phyloP scores from a whole-genome alignment of 2,797 vertebrate genomes.

The Anableps anableps region DNA sequence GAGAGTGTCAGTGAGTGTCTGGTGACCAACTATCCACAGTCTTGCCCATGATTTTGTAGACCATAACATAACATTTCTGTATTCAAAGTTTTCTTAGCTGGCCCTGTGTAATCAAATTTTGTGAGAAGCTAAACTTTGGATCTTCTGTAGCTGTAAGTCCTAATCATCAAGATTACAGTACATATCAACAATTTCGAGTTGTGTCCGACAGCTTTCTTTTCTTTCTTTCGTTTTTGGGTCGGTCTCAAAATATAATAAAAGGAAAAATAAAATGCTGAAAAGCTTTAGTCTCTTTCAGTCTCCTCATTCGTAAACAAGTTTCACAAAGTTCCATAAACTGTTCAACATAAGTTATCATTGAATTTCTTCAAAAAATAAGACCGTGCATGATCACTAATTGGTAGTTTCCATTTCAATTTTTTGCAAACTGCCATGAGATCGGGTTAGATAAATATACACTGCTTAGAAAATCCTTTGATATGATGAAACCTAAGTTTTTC shows the following conservation, averaged over 20 bases:
- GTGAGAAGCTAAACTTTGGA: too few relatives aligned
- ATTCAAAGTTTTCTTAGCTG: too few relatives aligned
- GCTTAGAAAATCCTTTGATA: conserved; percentile 1
- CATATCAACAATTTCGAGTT: neutral
- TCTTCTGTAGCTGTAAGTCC: too few relatives aligned
- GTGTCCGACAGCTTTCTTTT: neutral
- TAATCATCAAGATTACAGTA: too few relatives aligned
- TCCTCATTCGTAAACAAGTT: neutral
- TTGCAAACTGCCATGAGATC: neutral
- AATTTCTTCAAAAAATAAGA: neutral
- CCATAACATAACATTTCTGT: too few relatives aligned
- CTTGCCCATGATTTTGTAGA: too few relatives aligned
- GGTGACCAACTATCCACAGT: too few relatives aligned
- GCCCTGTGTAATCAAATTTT: too few relatives aligned
- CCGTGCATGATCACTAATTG: neutral
- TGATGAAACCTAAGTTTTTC: neutral
- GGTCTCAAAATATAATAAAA: neutral
- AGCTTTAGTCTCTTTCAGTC: neutral
- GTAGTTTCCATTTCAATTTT: neutral
- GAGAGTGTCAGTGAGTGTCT: too few relatives aligned
- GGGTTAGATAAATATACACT: neutral
- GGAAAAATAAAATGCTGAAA: neutral
- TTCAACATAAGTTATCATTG: neutral
- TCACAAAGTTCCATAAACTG: neutral
- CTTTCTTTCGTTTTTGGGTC: too few relatives aligned